Evolutionary conservation across 2,113 vertebrate genomes (phyloP).

Genomic region (Paradisaea rubra): DNA sequence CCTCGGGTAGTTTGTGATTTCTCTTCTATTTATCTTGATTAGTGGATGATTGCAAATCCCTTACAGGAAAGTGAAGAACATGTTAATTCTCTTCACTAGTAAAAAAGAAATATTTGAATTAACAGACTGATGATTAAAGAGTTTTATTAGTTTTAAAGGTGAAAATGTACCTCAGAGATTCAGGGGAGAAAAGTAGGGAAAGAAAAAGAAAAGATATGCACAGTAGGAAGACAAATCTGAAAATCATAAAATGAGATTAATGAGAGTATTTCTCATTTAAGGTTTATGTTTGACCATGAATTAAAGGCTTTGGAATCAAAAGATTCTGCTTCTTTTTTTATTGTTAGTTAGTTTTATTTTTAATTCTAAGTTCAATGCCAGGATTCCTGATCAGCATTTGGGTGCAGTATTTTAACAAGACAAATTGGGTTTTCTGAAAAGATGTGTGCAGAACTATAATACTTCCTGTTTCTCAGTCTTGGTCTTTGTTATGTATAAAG

Average conservation of each 20-base stretch:
- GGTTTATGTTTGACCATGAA: background rate
- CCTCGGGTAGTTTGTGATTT: background rate
- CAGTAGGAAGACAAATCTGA: background rate
- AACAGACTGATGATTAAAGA: conserved; percentile 56
- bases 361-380: background rate
- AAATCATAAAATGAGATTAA: background rate
- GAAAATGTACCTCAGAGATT: background rate
- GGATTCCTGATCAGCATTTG: background rate
- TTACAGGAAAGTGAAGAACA: conserved; percentile 13
- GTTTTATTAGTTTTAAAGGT: conserved; percentile 48
- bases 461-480: background rate
- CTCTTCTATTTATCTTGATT: conserved; percentile 26
- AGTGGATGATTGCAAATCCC: background rate
- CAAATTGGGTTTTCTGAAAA: background rate
- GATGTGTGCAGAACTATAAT: background rate
- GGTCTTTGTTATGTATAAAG: background rate
- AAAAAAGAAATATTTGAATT: conserved; percentile 57
- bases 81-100: background rate
- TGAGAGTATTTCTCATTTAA: background rate
- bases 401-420: background rate
- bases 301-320: background rate
- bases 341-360: background rate
- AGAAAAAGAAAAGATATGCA: background rate
- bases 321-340: background rate
- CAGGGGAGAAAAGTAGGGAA: background rate